These are phyloP conservation scores for Physella acuta DNA, from an alignment of 1,140 invertebrate species.

Conservation along the genomic window DNA sequence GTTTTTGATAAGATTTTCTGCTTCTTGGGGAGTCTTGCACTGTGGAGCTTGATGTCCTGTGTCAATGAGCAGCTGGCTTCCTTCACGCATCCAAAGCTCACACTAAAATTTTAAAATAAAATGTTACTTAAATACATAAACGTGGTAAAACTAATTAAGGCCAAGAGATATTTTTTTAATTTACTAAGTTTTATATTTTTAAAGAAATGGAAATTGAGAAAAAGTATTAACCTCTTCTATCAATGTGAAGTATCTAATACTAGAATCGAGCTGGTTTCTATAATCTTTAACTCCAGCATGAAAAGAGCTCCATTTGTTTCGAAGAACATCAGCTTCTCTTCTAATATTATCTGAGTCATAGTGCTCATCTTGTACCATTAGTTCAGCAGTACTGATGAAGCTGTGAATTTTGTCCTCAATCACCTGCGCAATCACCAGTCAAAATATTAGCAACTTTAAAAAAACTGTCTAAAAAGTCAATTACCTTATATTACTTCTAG, in stretches of 20 bases:
- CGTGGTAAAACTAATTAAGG: too few relatives aligned
- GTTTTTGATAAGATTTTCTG: slow-evolving; percentile 66
- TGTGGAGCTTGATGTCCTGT: slow-evolving; percentile 70
- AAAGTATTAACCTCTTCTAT: slow-evolving; percentile 64
- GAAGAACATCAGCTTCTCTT: slow-evolving; percentile 69
- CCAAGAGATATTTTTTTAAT: slow-evolving; percentile 7
- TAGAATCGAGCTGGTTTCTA: slow-evolving; percentile 64
- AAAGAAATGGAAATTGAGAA: background rate
- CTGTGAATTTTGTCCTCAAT: slow-evolving; percentile 74
- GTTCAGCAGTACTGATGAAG: slow-evolving; percentile 72
- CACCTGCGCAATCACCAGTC: too few relatives aligned
- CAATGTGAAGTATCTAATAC: slow-evolving; percentile 65
- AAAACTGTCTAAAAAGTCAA: too few relatives aligned
- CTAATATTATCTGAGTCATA: slow-evolving; percentile 63
- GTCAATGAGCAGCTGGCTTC: slow-evolving; percentile 71
- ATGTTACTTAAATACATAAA: too few relatives aligned
- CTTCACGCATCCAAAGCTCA: slow-evolving; percentile 75
- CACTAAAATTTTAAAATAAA: too few relatives aligned
- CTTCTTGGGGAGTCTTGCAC: slow-evolving; percentile 68
- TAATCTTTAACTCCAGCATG: slow-evolving; percentile 71
- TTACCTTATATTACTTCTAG: too few relatives aligned
- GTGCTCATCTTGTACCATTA: slow-evolving; percentile 66
- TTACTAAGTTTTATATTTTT: background rate
- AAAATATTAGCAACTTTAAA: too few relatives aligned
- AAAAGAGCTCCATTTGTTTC: slow-evolving; percentile 74